Percentiles rank a stretch among this genome's conserved stretches.
Conservation (phyloP, 2,888 invertebrate genomes). For the Ctena decussata region DNA sequence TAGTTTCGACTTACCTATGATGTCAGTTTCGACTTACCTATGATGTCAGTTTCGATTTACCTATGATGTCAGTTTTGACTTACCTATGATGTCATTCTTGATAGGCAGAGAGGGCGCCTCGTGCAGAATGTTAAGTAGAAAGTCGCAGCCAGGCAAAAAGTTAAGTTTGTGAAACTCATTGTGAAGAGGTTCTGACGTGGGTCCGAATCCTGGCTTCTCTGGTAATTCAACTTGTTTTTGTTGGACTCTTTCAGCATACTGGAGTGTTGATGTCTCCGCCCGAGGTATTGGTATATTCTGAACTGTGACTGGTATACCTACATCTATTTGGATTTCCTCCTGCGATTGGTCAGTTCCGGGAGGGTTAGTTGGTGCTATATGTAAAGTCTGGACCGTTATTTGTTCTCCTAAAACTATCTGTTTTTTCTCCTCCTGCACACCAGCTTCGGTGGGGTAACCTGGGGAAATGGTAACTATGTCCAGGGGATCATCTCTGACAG, state of each 20-base stretch:
- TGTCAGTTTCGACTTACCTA: too few species aligned
- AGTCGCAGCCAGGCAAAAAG: background rate
- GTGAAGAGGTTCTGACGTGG: background rate
- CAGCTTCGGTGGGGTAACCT: background rate
- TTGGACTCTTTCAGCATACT: too few species aligned
- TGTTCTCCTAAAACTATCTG: background rate
- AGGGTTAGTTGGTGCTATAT: too few species aligned
- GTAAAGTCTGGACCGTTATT: background rate
- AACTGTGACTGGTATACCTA: too few species aligned
- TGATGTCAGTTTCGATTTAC: too few species aligned
- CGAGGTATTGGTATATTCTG: too few species aligned
- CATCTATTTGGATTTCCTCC: too few species aligned
- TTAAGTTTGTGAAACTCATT: background rate
- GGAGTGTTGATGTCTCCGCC: too few species aligned
- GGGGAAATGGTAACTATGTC: background rate
- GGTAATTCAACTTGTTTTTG: too few species aligned
- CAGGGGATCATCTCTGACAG: background rate
- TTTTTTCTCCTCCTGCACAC: background rate
- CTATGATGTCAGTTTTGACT: background rate
- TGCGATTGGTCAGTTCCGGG: too few species aligned
- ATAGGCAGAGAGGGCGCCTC: background rate
- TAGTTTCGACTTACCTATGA: too few species aligned
- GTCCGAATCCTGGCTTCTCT: too few species aligned
- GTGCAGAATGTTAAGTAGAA: background rate
- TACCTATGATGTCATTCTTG: background rate